Conservation (phyloP, 2,797 vertebrate genomes). For the Distichodus sexfasciatus region DNA sequence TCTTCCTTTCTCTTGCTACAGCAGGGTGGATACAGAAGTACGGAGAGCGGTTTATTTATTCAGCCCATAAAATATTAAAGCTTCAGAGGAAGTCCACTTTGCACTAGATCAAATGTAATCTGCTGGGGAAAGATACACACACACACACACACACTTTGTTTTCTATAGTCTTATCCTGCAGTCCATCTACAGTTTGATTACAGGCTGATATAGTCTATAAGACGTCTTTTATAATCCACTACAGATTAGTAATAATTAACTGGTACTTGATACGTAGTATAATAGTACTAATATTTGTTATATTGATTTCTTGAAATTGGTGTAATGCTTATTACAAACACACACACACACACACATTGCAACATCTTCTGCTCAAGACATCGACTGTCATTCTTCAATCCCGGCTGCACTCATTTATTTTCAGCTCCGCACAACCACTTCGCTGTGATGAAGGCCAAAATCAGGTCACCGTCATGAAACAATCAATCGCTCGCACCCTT, state of each 20-base stretch:
- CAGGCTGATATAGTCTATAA: too few relatives aligned
- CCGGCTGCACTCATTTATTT: too few relatives aligned
- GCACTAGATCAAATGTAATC: constrained; percentile 12
- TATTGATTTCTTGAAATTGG: too few relatives aligned
- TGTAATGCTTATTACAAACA: too few relatives aligned
- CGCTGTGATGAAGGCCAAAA: constrained; percentile 3
- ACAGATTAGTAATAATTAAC: too few relatives aligned
- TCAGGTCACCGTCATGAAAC: constrained; percentile 12
- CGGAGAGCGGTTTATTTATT: constrained; percentile 40
- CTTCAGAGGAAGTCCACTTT: constrained; percentile 4
- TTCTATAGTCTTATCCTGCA: not conserved
- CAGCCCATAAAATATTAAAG: constrained; percentile 34
- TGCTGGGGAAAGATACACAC: not conserved
- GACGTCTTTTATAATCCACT: too few relatives aligned
- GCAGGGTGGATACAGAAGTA: constrained; percentile 1
- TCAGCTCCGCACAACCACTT: not conserved
- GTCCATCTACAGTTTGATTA: too few relatives aligned
- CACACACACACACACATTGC: too few relatives aligned
- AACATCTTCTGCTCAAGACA: too few relatives aligned
- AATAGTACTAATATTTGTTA: too few relatives aligned
- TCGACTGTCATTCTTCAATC: too few relatives aligned
- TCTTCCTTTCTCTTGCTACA: not conserved
- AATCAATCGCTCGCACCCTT: constrained; percentile 19
- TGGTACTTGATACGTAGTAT: too few relatives aligned
- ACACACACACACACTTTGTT: not conserved